phyloP scores from a whole-genome alignment of 2,888 invertebrate genomes.

The Malthinus flaveolus region DNA sequence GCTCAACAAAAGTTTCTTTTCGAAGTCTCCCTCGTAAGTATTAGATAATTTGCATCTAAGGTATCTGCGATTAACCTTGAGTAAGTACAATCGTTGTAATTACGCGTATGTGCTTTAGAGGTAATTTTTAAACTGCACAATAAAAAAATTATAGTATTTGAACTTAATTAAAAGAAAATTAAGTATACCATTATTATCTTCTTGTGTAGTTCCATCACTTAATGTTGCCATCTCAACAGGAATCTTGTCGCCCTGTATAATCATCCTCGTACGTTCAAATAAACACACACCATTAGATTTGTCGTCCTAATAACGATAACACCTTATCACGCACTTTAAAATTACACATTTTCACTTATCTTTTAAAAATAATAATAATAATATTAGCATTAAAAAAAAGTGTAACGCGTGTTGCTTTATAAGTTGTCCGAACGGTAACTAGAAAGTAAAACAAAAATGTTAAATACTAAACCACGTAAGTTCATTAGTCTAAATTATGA shows the following conservation, averaged over 20 bases:
- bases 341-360: constrained; percentile 1
- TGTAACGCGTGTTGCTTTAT: background rate
- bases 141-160: background rate
- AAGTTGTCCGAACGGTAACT: background rate
- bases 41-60: no score
- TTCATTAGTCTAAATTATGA: constrained; percentile 13
- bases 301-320: background rate
- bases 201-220: constrained; percentile 12
- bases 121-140: background rate
- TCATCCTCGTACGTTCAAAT: constrained; percentile 20
- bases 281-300: background rate
- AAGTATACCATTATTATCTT: constrained; percentile 18
- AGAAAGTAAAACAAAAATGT: constrained; percentile 18
- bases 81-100: no score
- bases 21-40: no score
- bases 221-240: constrained; percentile 22
- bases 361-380: background rate
- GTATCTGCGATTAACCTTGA: no score
- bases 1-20: no score
- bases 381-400: constrained; percentile 1
- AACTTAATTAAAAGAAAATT: constrained; percentile 14
- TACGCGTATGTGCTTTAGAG: background rate
- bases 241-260: constrained; percentile 24
- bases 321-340: background rate
- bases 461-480: constrained; percentile 15